phyloP scores from a whole-genome alignment of 2,797 vertebrate genomes.

The Mormyrops attenuatus region DNA sequence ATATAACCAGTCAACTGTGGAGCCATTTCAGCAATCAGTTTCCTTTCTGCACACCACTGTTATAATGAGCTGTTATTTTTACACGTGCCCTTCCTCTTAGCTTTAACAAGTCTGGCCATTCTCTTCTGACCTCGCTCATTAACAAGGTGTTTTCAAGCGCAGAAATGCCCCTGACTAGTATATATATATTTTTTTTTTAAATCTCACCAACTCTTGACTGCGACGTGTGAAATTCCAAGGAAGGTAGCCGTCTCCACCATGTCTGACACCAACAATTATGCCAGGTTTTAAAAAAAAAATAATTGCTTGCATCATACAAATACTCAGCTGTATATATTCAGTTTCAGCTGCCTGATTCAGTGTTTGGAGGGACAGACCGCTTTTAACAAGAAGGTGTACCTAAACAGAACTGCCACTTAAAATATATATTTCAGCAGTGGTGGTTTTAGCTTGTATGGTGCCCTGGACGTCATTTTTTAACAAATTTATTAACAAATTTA shows the following conservation, averaged over 20 bases:
- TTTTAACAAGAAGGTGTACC: background rate
- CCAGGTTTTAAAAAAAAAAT: background rate
- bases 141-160: background rate
- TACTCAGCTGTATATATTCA: background rate
- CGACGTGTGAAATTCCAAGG: background rate
- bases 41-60: background rate
- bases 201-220: background rate
- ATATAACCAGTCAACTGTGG: background rate
- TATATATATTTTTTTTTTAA: background rate
- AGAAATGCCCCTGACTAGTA: background rate
- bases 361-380: background rate
- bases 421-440: background rate
- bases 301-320: background rate
- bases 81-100: background rate
- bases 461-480: background rate
- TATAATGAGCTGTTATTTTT: background rate
- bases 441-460: background rate
- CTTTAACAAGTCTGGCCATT: background rate
- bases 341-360: background rate
- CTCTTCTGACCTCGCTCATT: background rate
- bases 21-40: background rate
- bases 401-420: background rate
- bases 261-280: background rate
- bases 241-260: background rate
- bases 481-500: background rate